phyloP scores from a whole-genome alignment of 1,140 invertebrate genomes.

The Dinoponera quadriceps region DNA sequence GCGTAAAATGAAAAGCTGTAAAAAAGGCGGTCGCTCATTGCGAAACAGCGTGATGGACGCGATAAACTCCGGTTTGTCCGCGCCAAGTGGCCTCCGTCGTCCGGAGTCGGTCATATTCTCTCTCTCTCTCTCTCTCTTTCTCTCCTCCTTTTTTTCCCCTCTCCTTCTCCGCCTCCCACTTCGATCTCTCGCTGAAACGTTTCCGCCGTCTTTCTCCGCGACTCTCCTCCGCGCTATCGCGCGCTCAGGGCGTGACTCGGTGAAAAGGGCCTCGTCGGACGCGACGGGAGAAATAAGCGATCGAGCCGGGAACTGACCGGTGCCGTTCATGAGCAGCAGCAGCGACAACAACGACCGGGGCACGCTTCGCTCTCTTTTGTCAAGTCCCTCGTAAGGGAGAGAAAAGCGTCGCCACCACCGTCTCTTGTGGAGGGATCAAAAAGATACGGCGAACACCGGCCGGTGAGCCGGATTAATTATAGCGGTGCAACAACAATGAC shows the following conservation, averaged over 20 bases:
- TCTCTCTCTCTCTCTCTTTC: neutral
- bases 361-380: conserved; percentile 13
- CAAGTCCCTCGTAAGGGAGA: conserved; percentile 30
- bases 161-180: neutral
- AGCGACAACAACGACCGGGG: no score
- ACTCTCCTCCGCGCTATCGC: no score
- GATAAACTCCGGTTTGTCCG: neutral
- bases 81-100: neutral
- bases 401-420: conserved; percentile 21
- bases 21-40: neutral
- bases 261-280: neutral
- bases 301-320: neutral
- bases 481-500: conserved; percentile 55
- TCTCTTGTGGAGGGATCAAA: conserved; percentile 38
- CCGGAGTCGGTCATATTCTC: neutral
- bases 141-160: neutral
- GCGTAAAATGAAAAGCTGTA: conserved; percentile 11
- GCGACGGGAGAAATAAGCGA: conserved; percentile 27
- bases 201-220: neutral
- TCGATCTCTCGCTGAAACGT: neutral
- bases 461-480: conserved; percentile 68
- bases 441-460: conserved; percentile 48
- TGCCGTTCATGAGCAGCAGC: no score
- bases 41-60: conserved; percentile 1
- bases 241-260: neutral